Conservation (phyloP, 2,113 vertebrate species). For the Suricata suricatta region DNA sequence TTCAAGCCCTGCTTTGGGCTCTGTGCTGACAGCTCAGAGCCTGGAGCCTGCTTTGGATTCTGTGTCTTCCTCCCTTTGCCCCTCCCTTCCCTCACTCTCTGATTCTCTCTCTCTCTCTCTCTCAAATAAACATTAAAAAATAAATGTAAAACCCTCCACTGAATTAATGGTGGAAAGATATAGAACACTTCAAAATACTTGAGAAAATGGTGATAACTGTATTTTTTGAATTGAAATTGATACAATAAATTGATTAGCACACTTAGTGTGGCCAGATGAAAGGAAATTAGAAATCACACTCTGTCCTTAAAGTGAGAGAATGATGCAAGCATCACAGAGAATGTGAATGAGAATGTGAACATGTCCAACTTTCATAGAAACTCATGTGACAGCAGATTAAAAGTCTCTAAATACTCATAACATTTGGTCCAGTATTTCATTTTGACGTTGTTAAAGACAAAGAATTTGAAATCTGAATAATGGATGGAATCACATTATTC, state of each 20-base stretch:
- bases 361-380: not conserved
- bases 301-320: not conserved
- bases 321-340: not conserved
- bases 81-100: too few relatives aligned
- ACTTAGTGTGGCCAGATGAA: not conserved
- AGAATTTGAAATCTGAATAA: not conserved
- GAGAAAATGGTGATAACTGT: not conserved
- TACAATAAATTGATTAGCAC: constrained; percentile 46
- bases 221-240: constrained; percentile 44
- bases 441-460: not conserved
- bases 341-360: not conserved
- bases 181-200: constrained; percentile 16
- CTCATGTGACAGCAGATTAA: not conserved
- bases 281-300: not conserved
- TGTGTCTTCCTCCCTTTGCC: too few relatives aligned
- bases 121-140: not conserved
- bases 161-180: not conserved
- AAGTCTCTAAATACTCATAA: not conserved
- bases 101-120: too few relatives aligned
- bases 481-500: not conserved
- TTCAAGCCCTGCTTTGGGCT: too few relatives aligned
- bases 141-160: not conserved
- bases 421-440: not conserved
- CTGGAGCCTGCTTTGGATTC: too few relatives aligned
- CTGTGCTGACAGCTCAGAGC: too few relatives aligned